These are phyloP conservation scores for Chaetura pelagica DNA, from an alignment of 2,113 vertebrate genomes.

Conservation along the genomic window DNA sequence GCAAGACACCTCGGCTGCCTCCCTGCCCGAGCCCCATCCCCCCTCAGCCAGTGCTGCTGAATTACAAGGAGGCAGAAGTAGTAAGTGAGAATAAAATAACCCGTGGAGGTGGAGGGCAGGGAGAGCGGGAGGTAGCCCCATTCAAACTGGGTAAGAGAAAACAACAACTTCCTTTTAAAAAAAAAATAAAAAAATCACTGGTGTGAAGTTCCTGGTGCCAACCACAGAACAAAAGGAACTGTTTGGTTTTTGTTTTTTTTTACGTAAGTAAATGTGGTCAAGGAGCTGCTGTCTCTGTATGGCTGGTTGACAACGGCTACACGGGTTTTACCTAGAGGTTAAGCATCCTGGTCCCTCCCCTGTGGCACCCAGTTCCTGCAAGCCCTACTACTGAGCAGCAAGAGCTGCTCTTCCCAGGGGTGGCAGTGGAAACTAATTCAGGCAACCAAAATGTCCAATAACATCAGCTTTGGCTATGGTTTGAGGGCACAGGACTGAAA, in stretches of 20 bases:
- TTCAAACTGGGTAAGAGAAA: not conserved
- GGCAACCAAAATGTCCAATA: not conserved
- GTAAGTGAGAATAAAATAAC: not conserved
- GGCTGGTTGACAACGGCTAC: not conserved
- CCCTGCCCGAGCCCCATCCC: not conserved
- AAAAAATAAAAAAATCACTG: not conserved
- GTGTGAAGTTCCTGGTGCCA: conserved; percentile 15
- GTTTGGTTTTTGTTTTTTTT: not conserved
- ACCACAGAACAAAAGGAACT: not conserved
- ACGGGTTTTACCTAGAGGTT: not conserved
- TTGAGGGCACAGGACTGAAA: not conserved
- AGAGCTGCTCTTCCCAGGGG: not conserved
- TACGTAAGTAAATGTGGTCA: not conserved
- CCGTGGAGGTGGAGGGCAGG: not conserved
- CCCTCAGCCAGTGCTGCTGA: not conserved
- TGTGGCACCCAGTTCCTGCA: not conserved
- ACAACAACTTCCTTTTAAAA: not conserved
- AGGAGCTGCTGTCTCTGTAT: not conserved
- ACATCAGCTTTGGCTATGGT: not conserved
- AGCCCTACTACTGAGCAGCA: not conserved
- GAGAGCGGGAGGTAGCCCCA: not conserved
- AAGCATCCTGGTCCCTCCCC: not conserved
- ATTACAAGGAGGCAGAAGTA: not conserved
- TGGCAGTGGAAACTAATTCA: not conserved
- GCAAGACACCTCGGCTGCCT: not conserved